These are phyloP conservation scores for Phaonia tiefii DNA, from an alignment of 2,888 invertebrate genomes.

Conservation along the genomic window DNA sequence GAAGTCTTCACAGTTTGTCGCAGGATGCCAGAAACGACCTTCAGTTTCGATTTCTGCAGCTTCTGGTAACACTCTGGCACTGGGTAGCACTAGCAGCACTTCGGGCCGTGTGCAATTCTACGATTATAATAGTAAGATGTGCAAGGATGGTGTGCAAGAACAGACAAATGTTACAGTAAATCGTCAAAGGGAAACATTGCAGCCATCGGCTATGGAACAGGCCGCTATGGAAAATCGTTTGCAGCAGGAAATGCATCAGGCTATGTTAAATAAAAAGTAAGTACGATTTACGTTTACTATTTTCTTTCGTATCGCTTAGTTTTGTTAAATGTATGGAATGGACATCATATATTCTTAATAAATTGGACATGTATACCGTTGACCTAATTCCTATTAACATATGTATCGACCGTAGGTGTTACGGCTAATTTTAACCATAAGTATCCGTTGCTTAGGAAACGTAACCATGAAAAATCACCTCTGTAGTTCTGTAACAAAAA, in stretches of 20 bases:
- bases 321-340: no score
- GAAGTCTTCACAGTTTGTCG: slow-evolving; percentile 46
- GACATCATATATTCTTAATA: no score
- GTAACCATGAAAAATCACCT: no score
- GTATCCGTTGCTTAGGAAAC: no score
- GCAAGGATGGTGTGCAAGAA: slow-evolving; percentile 76
- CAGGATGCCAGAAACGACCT: slow-evolving; percentile 31
- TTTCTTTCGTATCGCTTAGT: no score
- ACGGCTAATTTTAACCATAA: no score
- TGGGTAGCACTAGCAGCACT: slow-evolving; percentile 38
- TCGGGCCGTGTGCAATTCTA: slow-evolving; percentile 79
- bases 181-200: slow-evolving; percentile 66
- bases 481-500: no score
- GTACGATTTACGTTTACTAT: no score
- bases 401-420: no score
- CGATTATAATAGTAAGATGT: slow-evolving; percentile 81
- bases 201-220: slow-evolving; percentile 75
- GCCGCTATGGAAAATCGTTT: slow-evolving; percentile 73
- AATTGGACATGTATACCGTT: no score
- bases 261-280: slow-evolving; percentile 72
- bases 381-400: no score
- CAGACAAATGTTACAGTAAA: slow-evolving; percentile 76
- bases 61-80: slow-evolving; percentile 28
- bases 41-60: slow-evolving; percentile 32
- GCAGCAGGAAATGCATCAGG: slow-evolving; percentile 70